Evolutionary conservation across 2,797 vertebrate genomes (phyloP).

Genomic region (Tapera naevia): DNA sequence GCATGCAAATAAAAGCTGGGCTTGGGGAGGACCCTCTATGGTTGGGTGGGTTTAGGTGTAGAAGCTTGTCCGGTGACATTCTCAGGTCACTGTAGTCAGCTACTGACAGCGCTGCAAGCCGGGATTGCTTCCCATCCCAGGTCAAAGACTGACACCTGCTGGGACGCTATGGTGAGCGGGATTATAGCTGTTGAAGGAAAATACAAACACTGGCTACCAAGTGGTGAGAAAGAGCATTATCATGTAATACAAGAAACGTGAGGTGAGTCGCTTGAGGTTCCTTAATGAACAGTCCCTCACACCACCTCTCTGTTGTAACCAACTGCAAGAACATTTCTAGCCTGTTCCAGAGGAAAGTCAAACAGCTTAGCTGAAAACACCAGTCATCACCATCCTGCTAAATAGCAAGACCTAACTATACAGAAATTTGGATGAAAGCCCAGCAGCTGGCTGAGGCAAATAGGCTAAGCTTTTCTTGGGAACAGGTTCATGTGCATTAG

Average conservation of each 20-base stretch:
- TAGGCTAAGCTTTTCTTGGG: not conserved
- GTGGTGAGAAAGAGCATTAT: not conserved
- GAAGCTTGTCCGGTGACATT: not conserved
- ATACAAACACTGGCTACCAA: not conserved
- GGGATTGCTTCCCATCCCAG: not conserved
- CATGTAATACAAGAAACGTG: not conserved
- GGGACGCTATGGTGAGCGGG: not conserved
- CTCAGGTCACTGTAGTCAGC: not conserved
- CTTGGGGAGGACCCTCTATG: not conserved
- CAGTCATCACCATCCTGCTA: not conserved
- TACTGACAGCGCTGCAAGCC: accelerated
- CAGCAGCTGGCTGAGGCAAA: not conserved
- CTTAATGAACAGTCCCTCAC: not conserved
- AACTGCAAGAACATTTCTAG: not conserved
- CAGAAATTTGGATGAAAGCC: not conserved
- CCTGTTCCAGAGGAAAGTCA: not conserved
- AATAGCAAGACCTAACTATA: not conserved
- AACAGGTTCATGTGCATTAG: not conserved
- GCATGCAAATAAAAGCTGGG: not conserved
- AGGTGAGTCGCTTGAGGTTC: not conserved
- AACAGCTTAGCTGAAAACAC: not conserved
- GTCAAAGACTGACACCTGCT: not conserved
- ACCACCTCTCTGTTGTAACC: not conserved
- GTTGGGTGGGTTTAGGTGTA: not conserved
- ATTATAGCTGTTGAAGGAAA: not conserved